Evolutionary conservation across 2,888 invertebrate genomes (phyloP).

Genomic region (Leucania comma): DNA sequence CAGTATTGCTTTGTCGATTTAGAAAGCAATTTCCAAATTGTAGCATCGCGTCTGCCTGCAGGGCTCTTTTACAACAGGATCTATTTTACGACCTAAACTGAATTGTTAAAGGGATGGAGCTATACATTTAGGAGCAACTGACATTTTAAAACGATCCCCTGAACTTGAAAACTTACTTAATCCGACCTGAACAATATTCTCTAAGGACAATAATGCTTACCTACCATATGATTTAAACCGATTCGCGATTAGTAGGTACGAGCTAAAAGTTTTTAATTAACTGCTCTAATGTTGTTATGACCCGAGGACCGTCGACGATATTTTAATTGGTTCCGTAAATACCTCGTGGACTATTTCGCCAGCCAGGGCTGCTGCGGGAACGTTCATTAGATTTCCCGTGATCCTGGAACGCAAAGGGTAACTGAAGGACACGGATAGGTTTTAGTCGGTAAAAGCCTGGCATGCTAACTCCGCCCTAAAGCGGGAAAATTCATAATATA

Average conservation of each 20-base stretch:
- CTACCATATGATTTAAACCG: conserved; percentile 2
- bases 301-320: conserved; percentile 8
- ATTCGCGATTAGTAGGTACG: conserved; percentile 3
- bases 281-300: conserved; percentile 4
- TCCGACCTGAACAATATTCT: no score
- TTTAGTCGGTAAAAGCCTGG: no score
- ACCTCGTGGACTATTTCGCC: not conserved
- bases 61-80: not conserved
- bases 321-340: conserved; percentile 29
- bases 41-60: not conserved
- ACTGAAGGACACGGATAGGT: no score
- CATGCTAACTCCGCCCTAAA: no score
- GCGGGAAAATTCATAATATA: no score
- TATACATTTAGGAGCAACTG: no score
- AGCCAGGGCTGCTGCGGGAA: not conserved
- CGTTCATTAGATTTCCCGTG: not conserved
- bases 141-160: no score
- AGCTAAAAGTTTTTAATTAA: conserved; percentile 42
- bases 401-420: no score
- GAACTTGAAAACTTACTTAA: not conserved
- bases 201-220: conserved; percentile 1
- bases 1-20: not conserved
- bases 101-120: no score
- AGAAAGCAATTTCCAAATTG: not conserved
- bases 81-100: no score